Percentiles rank a stretch among this genome's conserved stretches.
These are phyloP conservation scores for Florisuga fusca DNA, from an alignment of 2,797 vertebrate species.

Conservation along the genomic window DNA sequence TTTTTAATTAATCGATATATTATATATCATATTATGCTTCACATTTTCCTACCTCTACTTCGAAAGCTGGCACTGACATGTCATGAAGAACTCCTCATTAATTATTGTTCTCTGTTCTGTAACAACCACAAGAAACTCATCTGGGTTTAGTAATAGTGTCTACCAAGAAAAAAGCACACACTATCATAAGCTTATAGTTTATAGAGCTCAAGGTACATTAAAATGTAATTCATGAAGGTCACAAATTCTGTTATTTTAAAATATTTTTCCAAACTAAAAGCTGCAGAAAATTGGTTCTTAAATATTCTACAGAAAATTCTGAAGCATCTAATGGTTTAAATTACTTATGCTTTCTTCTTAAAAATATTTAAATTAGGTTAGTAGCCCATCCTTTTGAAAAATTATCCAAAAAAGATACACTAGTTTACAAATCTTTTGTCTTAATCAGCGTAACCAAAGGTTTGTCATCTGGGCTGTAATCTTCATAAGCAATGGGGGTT, in stretches of 20 bases:
- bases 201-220: conserved; percentile 77
- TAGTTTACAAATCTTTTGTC: conserved; percentile 98
- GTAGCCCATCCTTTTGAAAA: conserved; percentile 83
- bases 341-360: conserved; percentile 84
- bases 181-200: conserved; percentile 80
- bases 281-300: conserved; percentile 83
- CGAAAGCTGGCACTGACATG: conserved; percentile 78
- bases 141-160: conserved; percentile 67
- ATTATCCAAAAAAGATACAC: conserved; percentile 77
- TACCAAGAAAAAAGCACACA: conserved; percentile 78
- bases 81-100: conserved; percentile 74
- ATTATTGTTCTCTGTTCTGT: conserved; percentile 68
- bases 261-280: conserved; percentile 83
- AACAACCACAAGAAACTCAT: conserved; percentile 61
- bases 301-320: conserved; percentile 82
- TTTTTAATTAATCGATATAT: conserved; percentile 79
- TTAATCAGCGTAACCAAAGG: conserved; percentile 98
- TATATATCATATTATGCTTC: conserved; percentile 79
- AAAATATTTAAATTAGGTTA: conserved; percentile 87
- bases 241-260: conserved; percentile 79
- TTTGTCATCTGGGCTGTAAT: conserved; percentile 98
- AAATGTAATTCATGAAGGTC: conserved; percentile 74
- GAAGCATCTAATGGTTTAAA: conserved; percentile 80
- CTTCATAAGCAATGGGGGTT: conserved; percentile 95
- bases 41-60: conserved; percentile 83